Evolutionary conservation across 2,888 invertebrate genomes (phyloP), one percentile per base, ranked within the genome.

Genomic region (Tupiocoris notatus): DNA sequence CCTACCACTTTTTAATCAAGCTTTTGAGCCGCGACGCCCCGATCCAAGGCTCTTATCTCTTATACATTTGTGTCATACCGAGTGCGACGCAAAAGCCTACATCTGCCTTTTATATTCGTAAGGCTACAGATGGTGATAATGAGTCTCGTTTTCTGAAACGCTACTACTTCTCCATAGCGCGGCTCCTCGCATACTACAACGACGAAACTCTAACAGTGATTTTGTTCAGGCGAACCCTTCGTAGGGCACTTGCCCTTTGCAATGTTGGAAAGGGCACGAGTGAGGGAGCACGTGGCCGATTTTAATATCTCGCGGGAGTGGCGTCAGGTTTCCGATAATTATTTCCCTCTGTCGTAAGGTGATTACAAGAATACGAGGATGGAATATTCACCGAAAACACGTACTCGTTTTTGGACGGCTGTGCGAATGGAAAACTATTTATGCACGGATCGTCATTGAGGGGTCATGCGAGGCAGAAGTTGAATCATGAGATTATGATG

Each of bases 1-100:
- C 22, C 70, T 70, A 70, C 70, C 70, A 70, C 70, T 70, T 70
- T 70, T 70, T 70, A 70, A 70, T 70, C 70, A 70, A 70, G 70
- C 70, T 70, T 70, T 70, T 70, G 17, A 59, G 17, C 18, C 6
- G n/a, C 59, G 59, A n/a, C 17, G n/a, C 59, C 58, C 61, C 21
- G 16, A 24, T 21, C n/a, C n/a, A n/a, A n/a, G n/a, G n/a, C n/a
- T n/a, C n/a, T n/a, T n/a, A 17, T 9, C 59, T 17, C 39, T 39
- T 39, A 39, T 39, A 12, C 39, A n/a, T n/a, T n/a, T n/a, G n/a
- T n/a, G n/a, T n/a, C n/a, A n/a, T n/a, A n/a, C n/a, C n/a, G n/a
- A n/a, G 12, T 12, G 39, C 12, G 39, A 12, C 39, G 12, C 39
- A 39, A 39, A 39, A 39, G 22, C 25, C 21, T 61, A 25, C 61